Conservation (phyloP, 2,888 invertebrate genomes). For the Plusia festucae region DNA sequence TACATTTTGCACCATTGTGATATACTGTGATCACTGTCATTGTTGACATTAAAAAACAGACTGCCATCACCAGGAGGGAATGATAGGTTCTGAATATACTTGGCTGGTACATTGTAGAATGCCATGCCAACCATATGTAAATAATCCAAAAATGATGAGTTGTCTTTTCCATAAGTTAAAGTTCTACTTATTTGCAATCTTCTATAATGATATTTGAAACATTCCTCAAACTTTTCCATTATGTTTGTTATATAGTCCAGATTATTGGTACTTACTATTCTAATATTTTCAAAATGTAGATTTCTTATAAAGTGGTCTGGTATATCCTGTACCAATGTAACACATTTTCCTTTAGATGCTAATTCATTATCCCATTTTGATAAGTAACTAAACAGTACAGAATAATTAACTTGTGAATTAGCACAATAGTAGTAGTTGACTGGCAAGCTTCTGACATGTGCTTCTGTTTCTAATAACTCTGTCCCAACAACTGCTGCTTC, state of each 20-base stretch:
- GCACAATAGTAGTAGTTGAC: slow-evolving; percentile 61
- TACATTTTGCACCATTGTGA: slow-evolving; percentile 62
- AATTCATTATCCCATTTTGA: slow-evolving; percentile 64
- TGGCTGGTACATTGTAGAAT: slow-evolving; percentile 63
- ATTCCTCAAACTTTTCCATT: slow-evolving; percentile 60
- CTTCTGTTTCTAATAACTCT: slow-evolving; percentile 53
- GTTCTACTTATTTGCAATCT: slow-evolving; percentile 64
- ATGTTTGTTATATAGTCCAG: slow-evolving; percentile 57
- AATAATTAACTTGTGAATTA: slow-evolving; percentile 57
- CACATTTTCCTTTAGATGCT: slow-evolving; percentile 45
- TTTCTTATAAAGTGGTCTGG: slow-evolving; percentile 52
- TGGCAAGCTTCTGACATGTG: slow-evolving; percentile 59
- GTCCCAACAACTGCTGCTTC: slow-evolving; percentile 62
- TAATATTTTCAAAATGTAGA: slow-evolving; percentile 60
- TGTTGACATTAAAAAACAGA: slow-evolving; percentile 56
- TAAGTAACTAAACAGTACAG: slow-evolving; percentile 57
- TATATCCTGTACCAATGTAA: slow-evolving; percentile 60
- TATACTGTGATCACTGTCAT: slow-evolving; percentile 61
- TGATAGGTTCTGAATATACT: slow-evolving; percentile 58
- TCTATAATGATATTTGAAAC: slow-evolving; percentile 69
- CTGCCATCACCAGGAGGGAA: slow-evolving; percentile 59
- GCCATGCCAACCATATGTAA: slow-evolving; percentile 65
- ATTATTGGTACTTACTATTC: slow-evolving; percentile 51
- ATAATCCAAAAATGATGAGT: slow-evolving; percentile 56
- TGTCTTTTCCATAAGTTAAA: slow-evolving; percentile 56